Evolutionary conservation across 1,140 invertebrate species (phyloP), one percentile per base, ranked within the genome.

Genomic region (Bombyx mandarina): DNA sequence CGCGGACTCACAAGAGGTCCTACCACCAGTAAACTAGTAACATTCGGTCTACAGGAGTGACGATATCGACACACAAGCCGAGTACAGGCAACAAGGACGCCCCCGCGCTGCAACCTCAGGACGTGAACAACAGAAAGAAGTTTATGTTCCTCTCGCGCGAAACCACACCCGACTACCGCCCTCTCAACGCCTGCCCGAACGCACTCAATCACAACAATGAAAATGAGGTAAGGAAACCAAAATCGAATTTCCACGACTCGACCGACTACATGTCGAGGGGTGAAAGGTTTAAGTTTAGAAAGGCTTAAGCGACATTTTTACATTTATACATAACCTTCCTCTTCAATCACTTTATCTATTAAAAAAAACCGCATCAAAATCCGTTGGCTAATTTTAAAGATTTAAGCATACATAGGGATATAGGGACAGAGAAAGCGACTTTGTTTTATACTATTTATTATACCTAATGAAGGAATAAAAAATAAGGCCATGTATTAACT

Each of bases 141-240:
- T 95, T 95, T 81, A 93, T 93, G 2, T 96, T 96, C 82, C 88
- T 96, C 1, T 93, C 93, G 22, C 91, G 93, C 4, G 93, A 94
- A 88, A 96, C 94, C 9, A 91, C 94, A 55, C 93, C 94, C 45
- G 94, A 96, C 87, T 96, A 96, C 82, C 89, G 95, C 64, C 92
- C 94, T 6, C 88, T 93, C 5, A 89, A 56, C 66, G 79, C 78
- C 10, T 81, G 79, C 42, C 63, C 61, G 61, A 61, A 56, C 44
- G 59, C 74, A 42, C 10, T 18, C 8, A 64, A 64, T 51, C 64
- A 64, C 46, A 18, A 10, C 54, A 61, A 67, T 52, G 78, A 86
- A 7, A 67, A 65, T 45, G 75, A 77, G 72, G 82, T 82, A 65
- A 46, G 52, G 12, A 6, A 18, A 9, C 47, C 10, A 18, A 42